Conservation (phyloP, 2,113 vertebrate genomes). For the Oreochromis spilurus region DNA sequence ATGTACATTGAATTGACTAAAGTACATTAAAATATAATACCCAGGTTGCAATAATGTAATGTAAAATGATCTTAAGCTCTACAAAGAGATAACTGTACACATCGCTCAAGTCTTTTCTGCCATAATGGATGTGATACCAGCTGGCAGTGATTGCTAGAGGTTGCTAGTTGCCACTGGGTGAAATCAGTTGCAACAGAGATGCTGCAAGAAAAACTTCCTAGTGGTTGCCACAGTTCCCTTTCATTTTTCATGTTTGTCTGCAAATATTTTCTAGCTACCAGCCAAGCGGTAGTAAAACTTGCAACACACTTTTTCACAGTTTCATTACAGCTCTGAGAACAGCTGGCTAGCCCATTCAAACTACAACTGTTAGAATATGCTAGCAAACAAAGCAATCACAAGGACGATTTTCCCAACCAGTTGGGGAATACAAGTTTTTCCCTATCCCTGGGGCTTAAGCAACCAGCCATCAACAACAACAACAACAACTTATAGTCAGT, state of each 20-base stretch:
- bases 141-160: neutral
- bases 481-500: neutral
- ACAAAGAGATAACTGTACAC: neutral
- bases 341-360: neutral
- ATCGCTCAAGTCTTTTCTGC: neutral
- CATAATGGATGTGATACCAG: neutral
- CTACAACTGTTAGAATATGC: neutral
- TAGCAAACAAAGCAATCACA: neutral
- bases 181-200: neutral
- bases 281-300: neutral
- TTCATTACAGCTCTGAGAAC: neutral
- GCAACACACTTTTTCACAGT: neutral
- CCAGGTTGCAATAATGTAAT: neutral
- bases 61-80: neutral
- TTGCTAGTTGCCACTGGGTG: neutral
- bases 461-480: neutral
- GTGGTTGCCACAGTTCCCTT: neutral
- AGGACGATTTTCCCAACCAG: neutral
- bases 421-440: neutral
- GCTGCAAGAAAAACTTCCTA: neutral
- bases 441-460: neutral
- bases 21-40: neutral
- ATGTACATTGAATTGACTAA: neutral
- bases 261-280: neutral
- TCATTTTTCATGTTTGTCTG: neutral